A percentile compares a stretch with the other conserved stretches of the same genome.
These are phyloP conservation scores for Puffinus mauretanicus DNA, from an alignment of 2,113 vertebrate genomes.

Conservation along the genomic window DNA sequence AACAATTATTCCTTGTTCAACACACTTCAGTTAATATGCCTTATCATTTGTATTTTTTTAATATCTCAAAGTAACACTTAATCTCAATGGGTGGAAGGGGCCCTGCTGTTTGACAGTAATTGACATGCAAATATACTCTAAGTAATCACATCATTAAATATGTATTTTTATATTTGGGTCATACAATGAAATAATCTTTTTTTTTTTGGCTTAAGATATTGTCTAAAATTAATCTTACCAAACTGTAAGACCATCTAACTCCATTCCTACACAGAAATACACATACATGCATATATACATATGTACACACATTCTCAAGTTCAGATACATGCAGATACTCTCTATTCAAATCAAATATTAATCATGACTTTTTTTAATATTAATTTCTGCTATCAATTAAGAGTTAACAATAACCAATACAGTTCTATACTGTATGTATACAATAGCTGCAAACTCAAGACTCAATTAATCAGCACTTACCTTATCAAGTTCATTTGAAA, in stretches of 20 bases:
- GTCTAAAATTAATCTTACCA: background rate
- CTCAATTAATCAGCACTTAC: conserved; percentile 50
- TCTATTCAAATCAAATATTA: background rate
- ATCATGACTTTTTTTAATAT: background rate
- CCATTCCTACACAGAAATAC: background rate
- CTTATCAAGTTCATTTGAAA: conserved; percentile 90
- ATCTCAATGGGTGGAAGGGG: background rate
- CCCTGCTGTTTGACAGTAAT: background rate
- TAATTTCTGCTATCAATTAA: background rate
- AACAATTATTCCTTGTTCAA: conserved; percentile 13
- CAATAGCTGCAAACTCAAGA: background rate
- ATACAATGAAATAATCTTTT: background rate
- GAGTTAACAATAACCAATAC: background rate
- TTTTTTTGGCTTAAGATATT: background rate
- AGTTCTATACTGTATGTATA: background rate
- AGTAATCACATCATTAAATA: background rate
- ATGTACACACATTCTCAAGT: background rate
- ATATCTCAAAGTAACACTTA: conserved; percentile 6
- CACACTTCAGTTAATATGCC: background rate
- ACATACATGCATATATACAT: background rate
- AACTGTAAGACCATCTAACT: background rate
- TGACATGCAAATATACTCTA: background rate
- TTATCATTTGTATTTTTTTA: conserved; percentile 1
- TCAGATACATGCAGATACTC: background rate
- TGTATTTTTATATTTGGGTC: background rate